These are phyloP conservation scores for Artibeus jamaicensis DNA, from an alignment of 2,797 vertebrate genomes.

Conservation along the genomic window DNA sequence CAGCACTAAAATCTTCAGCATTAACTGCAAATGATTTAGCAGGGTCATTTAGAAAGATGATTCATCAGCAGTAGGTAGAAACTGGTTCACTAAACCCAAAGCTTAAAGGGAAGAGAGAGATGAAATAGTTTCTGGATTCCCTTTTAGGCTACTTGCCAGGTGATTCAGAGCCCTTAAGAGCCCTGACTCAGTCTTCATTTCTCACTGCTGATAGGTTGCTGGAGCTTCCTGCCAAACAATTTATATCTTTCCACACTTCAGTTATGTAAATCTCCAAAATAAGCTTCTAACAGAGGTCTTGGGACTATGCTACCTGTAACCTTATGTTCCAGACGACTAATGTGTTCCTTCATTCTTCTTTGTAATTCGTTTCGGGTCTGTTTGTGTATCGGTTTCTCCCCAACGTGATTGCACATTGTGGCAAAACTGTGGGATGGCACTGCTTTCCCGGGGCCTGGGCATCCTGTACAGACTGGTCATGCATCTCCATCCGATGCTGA, in stretches of 20 bases:
- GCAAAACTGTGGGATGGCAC: neutral
- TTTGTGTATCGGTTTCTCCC: neutral
- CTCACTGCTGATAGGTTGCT: neutral
- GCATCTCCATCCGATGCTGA: neutral
- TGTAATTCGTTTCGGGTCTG: neutral
- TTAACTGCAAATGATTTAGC: conserved; percentile 55
- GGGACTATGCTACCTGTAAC: neutral
- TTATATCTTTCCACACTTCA: neutral
- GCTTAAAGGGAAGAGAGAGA: neutral
- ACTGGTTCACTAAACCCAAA: conserved; percentile 44
- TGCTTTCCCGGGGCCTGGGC: neutral
- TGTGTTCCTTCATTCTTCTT: neutral
- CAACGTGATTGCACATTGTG: neutral
- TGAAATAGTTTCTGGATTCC: neutral
- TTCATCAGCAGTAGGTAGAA: conserved; percentile 66
- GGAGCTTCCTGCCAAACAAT: conserved; percentile 15
- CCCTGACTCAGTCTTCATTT: conserved; percentile 13
- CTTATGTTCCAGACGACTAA: neutral
- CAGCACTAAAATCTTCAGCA: conserved; percentile 35
- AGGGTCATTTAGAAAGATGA: conserved; percentile 62
- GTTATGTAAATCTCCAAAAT: neutral
- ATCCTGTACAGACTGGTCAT: neutral
- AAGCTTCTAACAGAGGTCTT: neutral
- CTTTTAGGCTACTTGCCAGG: conserved; percentile 56
- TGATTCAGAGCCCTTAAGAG: conserved; percentile 59